Conservation (phyloP, 2,888 invertebrate species). For the Lycophotia porphyrea region DNA sequence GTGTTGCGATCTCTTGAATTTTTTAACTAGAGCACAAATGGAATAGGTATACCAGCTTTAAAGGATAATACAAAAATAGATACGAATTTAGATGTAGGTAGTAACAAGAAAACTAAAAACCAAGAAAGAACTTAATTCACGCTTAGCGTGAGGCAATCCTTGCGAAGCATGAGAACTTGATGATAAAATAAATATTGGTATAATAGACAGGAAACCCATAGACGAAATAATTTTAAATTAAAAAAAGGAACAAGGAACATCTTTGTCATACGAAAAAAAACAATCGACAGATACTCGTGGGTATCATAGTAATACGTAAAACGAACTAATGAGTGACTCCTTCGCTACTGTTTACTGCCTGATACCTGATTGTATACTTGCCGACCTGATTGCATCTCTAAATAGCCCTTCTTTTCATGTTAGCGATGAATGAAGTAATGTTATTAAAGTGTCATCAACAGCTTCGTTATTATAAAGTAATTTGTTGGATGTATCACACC, state of each 20-base stretch:
- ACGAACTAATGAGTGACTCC: background rate
- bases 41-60: slow-evolving; percentile 68
- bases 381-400: slow-evolving; percentile 9
- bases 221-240: background rate
- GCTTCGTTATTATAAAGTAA: slow-evolving; percentile 35
- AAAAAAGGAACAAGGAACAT: background rate
- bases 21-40: slow-evolving; percentile 73
- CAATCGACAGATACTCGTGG: background rate
- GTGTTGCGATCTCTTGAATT: slow-evolving; percentile 74
- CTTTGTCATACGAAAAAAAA: background rate
- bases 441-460: slow-evolving; percentile 25
- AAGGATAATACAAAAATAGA: slow-evolving; percentile 62
- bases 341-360: slow-evolving; percentile 2
- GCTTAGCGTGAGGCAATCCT: background rate
- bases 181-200: background rate
- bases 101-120: background rate
- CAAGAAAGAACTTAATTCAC: background rate
- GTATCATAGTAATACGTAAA: background rate
- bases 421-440: slow-evolving; percentile 9
- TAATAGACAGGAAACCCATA: background rate
- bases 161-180: background rate
- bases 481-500: slow-evolving; percentile 15
- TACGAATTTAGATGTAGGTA: slow-evolving; percentile 36
- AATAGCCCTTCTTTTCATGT: slow-evolving; percentile 9
- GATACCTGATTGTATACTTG: background rate